A percentile compares a stretch with the other conserved stretches of the same genome.
Conservation (phyloP, 2,888 invertebrate genomes). For the Mimumesa dahlbomi region DNA sequence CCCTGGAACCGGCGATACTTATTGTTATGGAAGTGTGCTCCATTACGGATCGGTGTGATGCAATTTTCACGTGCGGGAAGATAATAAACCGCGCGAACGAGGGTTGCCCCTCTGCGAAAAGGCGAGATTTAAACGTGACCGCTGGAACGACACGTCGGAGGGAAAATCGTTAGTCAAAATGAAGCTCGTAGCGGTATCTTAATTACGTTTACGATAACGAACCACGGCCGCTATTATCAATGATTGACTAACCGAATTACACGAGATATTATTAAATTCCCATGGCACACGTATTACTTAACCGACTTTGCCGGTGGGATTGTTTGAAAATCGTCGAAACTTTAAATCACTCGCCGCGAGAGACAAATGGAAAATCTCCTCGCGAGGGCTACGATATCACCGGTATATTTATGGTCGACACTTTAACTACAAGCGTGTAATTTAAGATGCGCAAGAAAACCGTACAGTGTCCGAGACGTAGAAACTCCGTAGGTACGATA, state of each 20-base stretch:
- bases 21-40: not conserved
- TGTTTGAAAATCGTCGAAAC: too few relatives aligned
- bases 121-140: conserved; percentile 32
- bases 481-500: too few relatives aligned
- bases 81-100: conserved; percentile 26
- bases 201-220: conserved; percentile 35
- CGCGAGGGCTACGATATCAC: too few relatives aligned
- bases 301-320: too few relatives aligned
- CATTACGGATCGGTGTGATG: conserved; percentile 7
- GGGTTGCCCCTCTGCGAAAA: conserved; percentile 11
- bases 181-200: conserved; percentile 50
- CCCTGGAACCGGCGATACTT: not conserved
- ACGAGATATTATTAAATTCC: not conserved
- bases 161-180: conserved; percentile 20
- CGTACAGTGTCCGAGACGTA: too few relatives aligned
- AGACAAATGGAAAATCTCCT: too few relatives aligned
- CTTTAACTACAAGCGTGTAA: too few relatives aligned
- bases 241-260: conserved; percentile 10
- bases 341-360: too few relatives aligned
- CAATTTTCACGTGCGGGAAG: conserved; percentile 38
- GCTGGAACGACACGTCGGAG: conserved; percentile 31
- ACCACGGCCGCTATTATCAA: conserved; percentile 30
- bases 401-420: too few relatives aligned
- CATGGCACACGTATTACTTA: too few relatives aligned
- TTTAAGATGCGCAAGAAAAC: too few relatives aligned